A percentile compares a stretch with the other conserved stretches of the same genome.
phyloP scores from a whole-genome alignment of 2,113 vertebrate species.

The Paracanthobrama guichenoti region DNA sequence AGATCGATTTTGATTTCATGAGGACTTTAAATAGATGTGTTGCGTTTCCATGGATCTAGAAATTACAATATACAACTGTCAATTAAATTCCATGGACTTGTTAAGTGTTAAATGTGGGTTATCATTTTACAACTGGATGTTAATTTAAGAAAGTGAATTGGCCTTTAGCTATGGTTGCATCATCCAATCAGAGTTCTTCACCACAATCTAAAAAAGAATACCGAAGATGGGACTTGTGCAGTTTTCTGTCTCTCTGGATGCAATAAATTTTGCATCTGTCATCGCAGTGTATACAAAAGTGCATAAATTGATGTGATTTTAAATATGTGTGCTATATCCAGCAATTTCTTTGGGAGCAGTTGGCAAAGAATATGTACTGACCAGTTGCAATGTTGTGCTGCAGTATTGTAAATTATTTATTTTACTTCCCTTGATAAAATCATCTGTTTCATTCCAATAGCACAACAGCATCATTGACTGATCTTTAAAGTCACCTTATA shows the following conservation, averaged over 20 bases:
- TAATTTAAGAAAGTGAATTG: too few species aligned
- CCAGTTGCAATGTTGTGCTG: neutral
- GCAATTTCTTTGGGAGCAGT: neutral
- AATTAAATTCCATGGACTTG: too few species aligned
- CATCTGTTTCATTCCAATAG: neutral
- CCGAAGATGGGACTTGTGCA: too few species aligned
- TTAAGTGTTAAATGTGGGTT: too few species aligned
- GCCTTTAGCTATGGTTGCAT: too few species aligned
- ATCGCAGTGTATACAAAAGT: neutral
- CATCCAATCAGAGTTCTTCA: too few species aligned
- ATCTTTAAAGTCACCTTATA: conserved; percentile 30
- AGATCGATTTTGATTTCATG: too few species aligned
- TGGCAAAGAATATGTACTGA: neutral
- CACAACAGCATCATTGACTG: neutral
- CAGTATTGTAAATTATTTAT: neutral
- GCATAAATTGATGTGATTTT: neutral
- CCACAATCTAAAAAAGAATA: too few species aligned
- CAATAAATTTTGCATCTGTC: neutral
- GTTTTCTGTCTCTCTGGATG: neutral
- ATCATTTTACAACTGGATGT: too few species aligned
- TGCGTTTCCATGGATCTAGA: too few species aligned
- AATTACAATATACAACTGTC: too few species aligned
- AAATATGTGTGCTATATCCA: neutral
- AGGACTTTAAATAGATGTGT: too few species aligned
- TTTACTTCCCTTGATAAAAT: neutral